Percentiles rank a stretch among this genome's conserved stretches.
Conservation (phyloP, 2,113 vertebrate species). For the Pseudorasbora parva region DNA sequence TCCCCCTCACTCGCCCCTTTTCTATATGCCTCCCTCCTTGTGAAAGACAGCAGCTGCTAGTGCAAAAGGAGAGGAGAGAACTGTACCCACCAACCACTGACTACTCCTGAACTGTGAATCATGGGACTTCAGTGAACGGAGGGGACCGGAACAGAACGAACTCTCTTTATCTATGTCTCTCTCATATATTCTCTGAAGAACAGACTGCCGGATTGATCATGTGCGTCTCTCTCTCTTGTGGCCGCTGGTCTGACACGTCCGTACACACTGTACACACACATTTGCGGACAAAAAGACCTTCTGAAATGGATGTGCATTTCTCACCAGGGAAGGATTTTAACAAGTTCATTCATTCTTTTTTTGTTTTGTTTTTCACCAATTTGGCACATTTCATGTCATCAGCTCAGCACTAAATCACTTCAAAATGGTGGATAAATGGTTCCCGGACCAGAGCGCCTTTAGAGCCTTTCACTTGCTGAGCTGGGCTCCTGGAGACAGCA, state of each 20-base stretch:
- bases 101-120: slow-evolving; percentile 43
- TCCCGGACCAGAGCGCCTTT: background rate
- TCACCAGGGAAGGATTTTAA: slow-evolving; percentile 43
- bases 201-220: background rate
- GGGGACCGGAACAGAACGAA: slow-evolving; percentile 31
- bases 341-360: background rate
- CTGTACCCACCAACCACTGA: slow-evolving; percentile 35
- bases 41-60: slow-evolving; percentile 46
- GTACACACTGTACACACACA: background rate
- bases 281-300: slow-evolving; percentile 4
- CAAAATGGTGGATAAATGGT: slow-evolving; percentile 31
- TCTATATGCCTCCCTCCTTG: slow-evolving; percentile 30
- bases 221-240: background rate
- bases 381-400: slow-evolving; percentile 8
- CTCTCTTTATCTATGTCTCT: slow-evolving; percentile 27
- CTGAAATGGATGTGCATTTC: slow-evolving; percentile 16
- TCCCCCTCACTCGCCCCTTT: slow-evolving; percentile 27
- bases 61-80: slow-evolving; percentile 35
- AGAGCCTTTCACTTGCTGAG: background rate
- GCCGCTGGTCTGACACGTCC: background rate
- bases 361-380: background rate
- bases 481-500: slow-evolving; percentile 27
- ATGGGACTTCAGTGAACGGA: slow-evolving; percentile 45
- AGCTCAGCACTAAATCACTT: slow-evolving; percentile 24
- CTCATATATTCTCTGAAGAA: slow-evolving; percentile 32